phyloP scores from a whole-genome alignment of 1,140 invertebrate species.

The Caenorhabditis inopinata region DNA sequence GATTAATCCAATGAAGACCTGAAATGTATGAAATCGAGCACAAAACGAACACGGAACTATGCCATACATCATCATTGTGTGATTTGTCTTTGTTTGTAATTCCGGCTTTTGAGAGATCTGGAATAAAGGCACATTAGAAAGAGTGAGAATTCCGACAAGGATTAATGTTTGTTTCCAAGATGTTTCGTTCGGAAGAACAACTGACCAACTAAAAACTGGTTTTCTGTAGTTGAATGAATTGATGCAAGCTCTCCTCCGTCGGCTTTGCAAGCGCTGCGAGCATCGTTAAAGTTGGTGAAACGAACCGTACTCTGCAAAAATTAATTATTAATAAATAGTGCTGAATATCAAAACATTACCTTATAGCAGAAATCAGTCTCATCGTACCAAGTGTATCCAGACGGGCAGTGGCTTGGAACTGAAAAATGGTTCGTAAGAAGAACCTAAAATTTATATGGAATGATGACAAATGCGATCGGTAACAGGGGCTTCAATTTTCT shows the following conservation, averaged over 20 bases:
- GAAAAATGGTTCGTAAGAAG: not conserved
- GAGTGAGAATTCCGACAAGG: too few relatives aligned
- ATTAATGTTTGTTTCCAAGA: too few relatives aligned
- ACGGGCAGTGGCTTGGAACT: conserved; percentile 15
- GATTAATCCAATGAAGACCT: conserved; percentile 19
- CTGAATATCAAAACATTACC: not conserved
- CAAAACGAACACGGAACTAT: not conserved
- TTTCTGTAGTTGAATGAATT: not conserved
- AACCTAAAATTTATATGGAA: not conserved
- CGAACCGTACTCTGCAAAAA: not conserved
- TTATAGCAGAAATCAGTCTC: conserved; percentile 14
- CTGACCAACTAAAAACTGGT: conserved; percentile 19
- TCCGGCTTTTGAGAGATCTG: conserved; percentile 11
- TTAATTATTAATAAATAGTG: not conserved
- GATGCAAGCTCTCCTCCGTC: conserved; percentile 21
- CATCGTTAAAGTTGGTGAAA: conserved; percentile 11
- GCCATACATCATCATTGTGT: not conserved
- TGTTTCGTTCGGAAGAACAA: not conserved
- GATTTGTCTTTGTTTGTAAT: conserved; percentile 1
- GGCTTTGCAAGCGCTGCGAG: conserved; percentile 19
- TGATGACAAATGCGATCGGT: too few relatives aligned
- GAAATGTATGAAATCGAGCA: not conserved
- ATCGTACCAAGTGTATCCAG: conserved; percentile 27
- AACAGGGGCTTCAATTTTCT: too few relatives aligned
- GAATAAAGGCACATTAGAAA: too few relatives aligned